Base-by-base conservation (phyloP, 2,113 vertebrate genomes). In the Vidua macroura region DNA sequence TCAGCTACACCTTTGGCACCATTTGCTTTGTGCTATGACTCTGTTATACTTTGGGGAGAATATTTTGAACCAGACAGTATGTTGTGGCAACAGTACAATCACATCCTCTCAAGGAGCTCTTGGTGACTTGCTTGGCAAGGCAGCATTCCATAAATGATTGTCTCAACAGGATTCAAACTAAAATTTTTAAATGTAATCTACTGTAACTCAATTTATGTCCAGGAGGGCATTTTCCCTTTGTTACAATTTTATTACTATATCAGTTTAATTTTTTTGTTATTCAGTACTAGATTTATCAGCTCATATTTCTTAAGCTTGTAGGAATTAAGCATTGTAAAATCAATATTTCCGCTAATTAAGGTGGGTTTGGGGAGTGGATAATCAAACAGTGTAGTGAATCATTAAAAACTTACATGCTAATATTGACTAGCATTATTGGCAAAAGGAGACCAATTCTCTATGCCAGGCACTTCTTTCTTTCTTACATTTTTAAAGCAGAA, bases 291-390 rank as follows among this genome's bases (percentile, higher is more conserved):
- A 43, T 90, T 98, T 96, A 95, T 95, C 37, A 33, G 80, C 68
- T 92, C 88, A 8, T 96, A 95, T 97, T 97, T 97, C 93, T 94
- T 96, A 84, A 96, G 77, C 85, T 90, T 90, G 12, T 87, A 93
- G 91, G 73, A 94, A 94, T 53, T 88, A 85, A 95, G 76, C 69
- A 86, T 41, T 93, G 87, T 86, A 78, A 96, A 97, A 97, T 98
- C 94, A 94, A 75, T 97, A 94, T 89, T 97, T 97, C 73, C 51
- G 44, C 94, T 97, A 97, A 98, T 97, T 96, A 97, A 75, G 94
- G 58, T 90, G 68, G 0, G 51, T 90, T 92, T 33, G 7, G 64
- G 66, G 63, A 88, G 51, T 90, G 72, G 69, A 59, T 89, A 95
- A 79, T 88, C 95, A 95, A 93, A 92, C 35, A 80, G 49, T 56